phyloP scores from a whole-genome alignment of 2,797 vertebrate species.

The Notoglanidium macrostoma region DNA sequence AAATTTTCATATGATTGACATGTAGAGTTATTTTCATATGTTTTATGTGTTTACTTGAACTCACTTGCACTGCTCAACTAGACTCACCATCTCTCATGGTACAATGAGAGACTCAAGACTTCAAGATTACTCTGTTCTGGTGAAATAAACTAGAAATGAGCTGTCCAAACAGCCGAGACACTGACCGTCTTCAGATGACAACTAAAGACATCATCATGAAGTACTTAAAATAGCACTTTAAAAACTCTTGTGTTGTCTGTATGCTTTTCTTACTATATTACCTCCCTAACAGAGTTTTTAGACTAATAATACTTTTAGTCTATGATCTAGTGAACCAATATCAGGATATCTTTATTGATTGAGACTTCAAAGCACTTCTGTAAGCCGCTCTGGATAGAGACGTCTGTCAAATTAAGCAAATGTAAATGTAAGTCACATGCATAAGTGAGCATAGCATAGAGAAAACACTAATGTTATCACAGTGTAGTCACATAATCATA shows the following conservation, averaged over 20 bases:
- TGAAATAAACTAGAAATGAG: not conserved
- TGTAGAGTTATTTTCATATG: not conserved
- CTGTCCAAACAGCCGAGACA: not conserved
- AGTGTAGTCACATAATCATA: not conserved
- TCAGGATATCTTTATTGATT: not conserved
- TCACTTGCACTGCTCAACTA: not conserved
- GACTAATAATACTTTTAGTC: not conserved
- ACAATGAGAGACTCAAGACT: not conserved
- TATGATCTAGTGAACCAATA: not conserved
- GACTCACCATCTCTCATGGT: not conserved
- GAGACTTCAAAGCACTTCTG: not conserved
- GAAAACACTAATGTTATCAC: not conserved
- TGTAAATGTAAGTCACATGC: not conserved
- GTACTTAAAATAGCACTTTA: not conserved
- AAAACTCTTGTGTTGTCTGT: not conserved
- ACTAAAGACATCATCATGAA: not conserved
- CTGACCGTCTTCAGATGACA: not conserved
- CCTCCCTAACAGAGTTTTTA: not conserved
- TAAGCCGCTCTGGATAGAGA: not conserved
- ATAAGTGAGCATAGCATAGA: not conserved
- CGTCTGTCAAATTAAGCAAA: not conserved
- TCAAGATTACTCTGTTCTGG: not conserved
- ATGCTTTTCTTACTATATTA: not conserved
- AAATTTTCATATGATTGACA: not conserved
- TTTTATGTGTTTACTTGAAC: not conserved